Evolutionary conservation across 2,113 vertebrate species (phyloP), one percentile per base, ranked within the genome.

Genomic region (Eonycteris spelaea): DNA sequence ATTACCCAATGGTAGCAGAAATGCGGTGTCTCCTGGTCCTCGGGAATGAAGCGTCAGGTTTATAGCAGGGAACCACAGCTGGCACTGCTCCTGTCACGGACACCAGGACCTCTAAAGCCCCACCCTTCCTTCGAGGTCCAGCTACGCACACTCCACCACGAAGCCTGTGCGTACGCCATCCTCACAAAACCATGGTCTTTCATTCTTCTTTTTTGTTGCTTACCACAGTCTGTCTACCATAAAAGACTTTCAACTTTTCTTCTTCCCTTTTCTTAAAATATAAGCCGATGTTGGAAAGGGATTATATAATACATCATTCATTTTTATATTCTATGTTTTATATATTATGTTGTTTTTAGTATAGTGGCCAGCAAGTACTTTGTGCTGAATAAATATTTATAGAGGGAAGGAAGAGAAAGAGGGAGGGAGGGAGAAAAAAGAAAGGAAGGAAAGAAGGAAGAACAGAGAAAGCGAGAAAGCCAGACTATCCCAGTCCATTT

Each of bases 141-240:
- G 43, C 9, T 14, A 4, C 0, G 3, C 2, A 8, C 10, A 1
- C 24, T 15, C 18, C 24, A 35, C n/a, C 12, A 5, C 1, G 19
- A 43, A 65, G 80, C 40, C 28, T 21, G 19, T 14, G 11, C 28
- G 1, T 1, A 5, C 7, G 28, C 6, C 18, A 0, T 8, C 12
- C 8, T n/a, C 6, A 16, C 8, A 5, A 24, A 74, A 68, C 8
- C 80, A 51, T 12, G 3, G 22, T 5, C 30, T 43, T 57, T 18
- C 26, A 11, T 48, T 65, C 63, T 63, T 53, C 5, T 77, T 28
- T 83, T 59, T 14, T 10, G 30, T 10, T 43, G 30, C 51, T 22
- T 30, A 21, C 53, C 70, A 65, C 3, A 16, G 33, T 45, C 33
- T 93, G 38, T 7, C 9, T 35, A 33, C 9, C 2, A 6, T 1